Conservation (phyloP, 2,888 invertebrate genomes). For the Agrotis segetum region DNA sequence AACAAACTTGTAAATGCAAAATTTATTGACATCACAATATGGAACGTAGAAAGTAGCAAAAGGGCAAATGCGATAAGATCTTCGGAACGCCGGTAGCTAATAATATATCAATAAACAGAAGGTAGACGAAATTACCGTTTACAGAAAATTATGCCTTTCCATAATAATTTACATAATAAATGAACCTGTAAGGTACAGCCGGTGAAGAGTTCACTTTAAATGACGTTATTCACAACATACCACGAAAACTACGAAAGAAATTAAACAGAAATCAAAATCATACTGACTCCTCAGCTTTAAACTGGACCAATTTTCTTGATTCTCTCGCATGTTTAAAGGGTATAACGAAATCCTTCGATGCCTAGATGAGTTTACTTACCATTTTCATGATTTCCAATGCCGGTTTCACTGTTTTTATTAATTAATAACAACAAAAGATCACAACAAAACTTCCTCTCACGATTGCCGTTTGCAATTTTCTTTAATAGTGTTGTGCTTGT, state of each 20-base stretch:
- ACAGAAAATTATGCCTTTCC: constrained; percentile 35
- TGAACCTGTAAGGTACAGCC: not conserved
- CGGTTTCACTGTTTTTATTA: constrained; percentile 73
- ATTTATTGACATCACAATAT: constrained; percentile 28
- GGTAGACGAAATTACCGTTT: constrained; percentile 57
- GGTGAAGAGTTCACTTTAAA: not conserved
- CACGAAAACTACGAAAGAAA: constrained; percentile 27
- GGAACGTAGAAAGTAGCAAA: constrained; percentile 44
- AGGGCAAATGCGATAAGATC: constrained; percentile 64
- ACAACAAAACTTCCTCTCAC: constrained; percentile 86
- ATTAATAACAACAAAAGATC: constrained; percentile 79
- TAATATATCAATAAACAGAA: constrained; percentile 60
- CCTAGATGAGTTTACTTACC: constrained; percentile 71
- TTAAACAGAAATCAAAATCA: constrained; percentile 57
- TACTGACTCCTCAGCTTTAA: constrained; percentile 45
- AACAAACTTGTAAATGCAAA: constrained; percentile 11
- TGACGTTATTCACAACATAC: constrained; percentile 3
- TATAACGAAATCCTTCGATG: not conserved
- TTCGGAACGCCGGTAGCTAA: constrained; percentile 61
- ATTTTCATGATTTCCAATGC: constrained; percentile 72
- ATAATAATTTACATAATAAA: constrained; percentile 1
- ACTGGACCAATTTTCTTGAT: constrained; percentile 22
- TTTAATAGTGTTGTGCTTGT: constrained; percentile 71
- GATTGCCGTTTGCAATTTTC: constrained; percentile 80
- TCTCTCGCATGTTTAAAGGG: not conserved